Conservation (phyloP, 2,113 vertebrate genomes). For the Thamnophis sirtalis region DNA sequence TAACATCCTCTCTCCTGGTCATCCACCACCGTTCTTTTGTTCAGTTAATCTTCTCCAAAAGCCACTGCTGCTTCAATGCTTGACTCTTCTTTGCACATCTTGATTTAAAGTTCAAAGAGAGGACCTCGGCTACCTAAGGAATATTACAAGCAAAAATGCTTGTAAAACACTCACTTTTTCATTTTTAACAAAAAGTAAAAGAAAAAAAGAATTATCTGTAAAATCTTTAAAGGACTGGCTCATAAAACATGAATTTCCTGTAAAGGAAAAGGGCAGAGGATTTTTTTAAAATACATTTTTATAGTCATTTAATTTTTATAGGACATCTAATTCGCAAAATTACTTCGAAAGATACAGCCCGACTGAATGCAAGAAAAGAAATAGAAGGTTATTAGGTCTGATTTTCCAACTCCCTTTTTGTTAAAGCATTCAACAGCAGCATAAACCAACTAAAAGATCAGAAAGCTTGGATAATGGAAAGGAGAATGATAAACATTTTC, state of each 20-base stretch:
- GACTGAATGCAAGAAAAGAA: not conserved
- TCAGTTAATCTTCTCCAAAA: not conserved
- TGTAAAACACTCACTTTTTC: not conserved
- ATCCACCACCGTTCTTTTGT: not conserved
- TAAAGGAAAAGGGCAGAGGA: constrained; percentile 18
- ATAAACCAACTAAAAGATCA: not conserved
- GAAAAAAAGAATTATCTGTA: not conserved
- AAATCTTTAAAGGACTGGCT: constrained; percentile 4
- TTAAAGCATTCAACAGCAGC: not conserved
- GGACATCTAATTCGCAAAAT: constrained; percentile 19
- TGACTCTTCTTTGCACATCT: not conserved
- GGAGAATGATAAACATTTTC: not conserved
- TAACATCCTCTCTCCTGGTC: not conserved
- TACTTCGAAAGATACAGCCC: not conserved
- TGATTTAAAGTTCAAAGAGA: constrained; percentile 5
- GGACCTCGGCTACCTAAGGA: not conserved
- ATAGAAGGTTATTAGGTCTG: not conserved
- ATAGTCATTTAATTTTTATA: constrained; percentile 30
- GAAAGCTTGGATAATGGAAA: not conserved
- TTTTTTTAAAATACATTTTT: constrained; percentile 11
- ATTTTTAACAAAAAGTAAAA: not conserved
- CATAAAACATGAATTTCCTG: constrained; percentile 16
- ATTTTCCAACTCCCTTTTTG: not conserved
- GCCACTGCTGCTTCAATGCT: not conserved
- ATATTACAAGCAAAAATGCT: not conserved